Base-by-base conservation (phyloP, 2,888 invertebrate genomes). In the Synanthedon andrenaeformis region DNA sequence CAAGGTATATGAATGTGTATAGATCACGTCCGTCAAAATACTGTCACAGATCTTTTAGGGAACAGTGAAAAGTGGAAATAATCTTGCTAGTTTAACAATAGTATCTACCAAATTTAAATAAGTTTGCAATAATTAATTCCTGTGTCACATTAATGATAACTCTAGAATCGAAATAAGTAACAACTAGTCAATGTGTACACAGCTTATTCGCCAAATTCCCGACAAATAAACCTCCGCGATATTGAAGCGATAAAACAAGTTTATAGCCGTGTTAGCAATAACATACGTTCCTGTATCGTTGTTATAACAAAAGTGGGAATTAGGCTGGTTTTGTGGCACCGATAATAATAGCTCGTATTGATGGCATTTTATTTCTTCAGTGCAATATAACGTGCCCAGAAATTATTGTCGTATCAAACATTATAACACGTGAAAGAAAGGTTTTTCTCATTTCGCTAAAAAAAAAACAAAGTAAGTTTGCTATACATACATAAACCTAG, bases 211-310 rank as follows among this genome's bases (percentile, higher is more conserved):
- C 17, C 11, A 49, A 49, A 49, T 49, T 49, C 11, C 12, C 49
- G 49, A 49, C 49, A 49, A 49, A 49, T 49, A 53, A 54, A 54
- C 59, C 57, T 55, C 48, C 56, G 58, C 62, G 62, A 66, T 72
- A 71, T 72, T 72, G 63, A 59, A 49, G 53, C 66, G 57, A 72
- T 72, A 72, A 70, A 72, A 68, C 65, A 66, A 64, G 64, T 68
- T 72, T 70, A 72, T 71, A 63, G 69, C 62, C 57, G 59, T 60
- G 66, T 63, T 61, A 63, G 64, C 62, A 62, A 62, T 69, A 67
- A 66, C 45, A n/a, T 45, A 45, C 45, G 45, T 45, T 45, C 35
- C 45, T 13, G 45, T 45, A 45, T 45, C 45, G 45, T 45, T 45
- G 45, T 45, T 45, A 45, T 45, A 45, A 45, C 45, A 14, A 45